phyloP scores from a whole-genome alignment of 2,888 invertebrate species.

The Nycteola revayana region DNA sequence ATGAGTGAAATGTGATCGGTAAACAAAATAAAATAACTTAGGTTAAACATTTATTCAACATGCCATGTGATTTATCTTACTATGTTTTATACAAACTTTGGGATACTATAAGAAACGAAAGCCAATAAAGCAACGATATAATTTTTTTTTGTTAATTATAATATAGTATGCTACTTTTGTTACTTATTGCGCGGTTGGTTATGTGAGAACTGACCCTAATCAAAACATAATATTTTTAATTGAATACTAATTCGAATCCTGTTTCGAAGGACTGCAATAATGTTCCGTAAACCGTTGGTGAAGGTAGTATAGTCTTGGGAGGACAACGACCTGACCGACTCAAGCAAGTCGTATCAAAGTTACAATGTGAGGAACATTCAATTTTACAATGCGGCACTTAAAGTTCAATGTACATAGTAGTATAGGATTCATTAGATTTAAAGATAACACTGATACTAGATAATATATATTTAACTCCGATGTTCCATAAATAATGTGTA shows the following conservation, averaged over 20 bases:
- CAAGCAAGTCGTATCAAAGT: slow-evolving; percentile 72
- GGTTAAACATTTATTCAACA: no score
- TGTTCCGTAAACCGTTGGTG: slow-evolving; percentile 69
- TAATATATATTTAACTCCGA: no score
- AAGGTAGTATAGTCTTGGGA: slow-evolving; percentile 68
- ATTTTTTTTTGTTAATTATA: no score
- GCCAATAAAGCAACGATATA: no score
- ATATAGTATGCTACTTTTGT: no score
- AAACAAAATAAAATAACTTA: slow-evolving; percentile 16
- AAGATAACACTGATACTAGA: slow-evolving; percentile 51
- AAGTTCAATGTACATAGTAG: slow-evolving; percentile 58
- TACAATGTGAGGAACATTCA: slow-evolving; percentile 62
- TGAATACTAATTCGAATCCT: slow-evolving; percentile 54
- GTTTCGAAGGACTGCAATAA: slow-evolving; percentile 72
- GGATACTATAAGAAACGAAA: no score
- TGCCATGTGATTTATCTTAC: no score
- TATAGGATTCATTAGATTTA: slow-evolving; percentile 59
- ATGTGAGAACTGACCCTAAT: no score
- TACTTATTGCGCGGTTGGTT: no score
- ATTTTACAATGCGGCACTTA: slow-evolving; percentile 65
- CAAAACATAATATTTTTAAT: slow-evolving; percentile 24
- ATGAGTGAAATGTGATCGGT: slow-evolving; percentile 24
- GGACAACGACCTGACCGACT: slow-evolving; percentile 75
- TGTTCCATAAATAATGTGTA: no score
- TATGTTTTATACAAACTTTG: no score